Evolutionary conservation across 1,140 invertebrate species (phyloP), one percentile per base, ranked within the genome.

Genomic region (Druon quercuslanigerum): DNA sequence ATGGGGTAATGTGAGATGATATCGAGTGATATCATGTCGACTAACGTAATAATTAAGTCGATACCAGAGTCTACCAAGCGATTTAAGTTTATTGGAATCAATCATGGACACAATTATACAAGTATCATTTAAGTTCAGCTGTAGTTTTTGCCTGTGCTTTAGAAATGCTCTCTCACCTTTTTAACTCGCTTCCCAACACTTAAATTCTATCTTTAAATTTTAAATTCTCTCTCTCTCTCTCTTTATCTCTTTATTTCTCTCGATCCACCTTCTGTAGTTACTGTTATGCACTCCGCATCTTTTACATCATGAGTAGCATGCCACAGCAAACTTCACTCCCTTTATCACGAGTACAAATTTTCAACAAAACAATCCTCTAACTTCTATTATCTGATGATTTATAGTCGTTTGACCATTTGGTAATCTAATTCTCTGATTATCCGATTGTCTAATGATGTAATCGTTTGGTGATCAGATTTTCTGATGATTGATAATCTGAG

Each of bases 101-200:
- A 78, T 80, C 79, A 83, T 81, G 89, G 90, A 90, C 89, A 91
- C 89, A 91, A 90, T 91, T 90, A 90, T 91, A 91, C 89, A 85
- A 86, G 79, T 84, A 84, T 81, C 80, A 72, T 87, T 84, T 79
- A 57, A 83, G 75, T 85, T 81, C 77, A 83, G 71, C 20, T 66
- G 78, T 84, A 82, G 81, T 79, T 77, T 79, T 74, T 84, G 87
- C 84, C 86, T 89, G 82, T 85, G 89, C 89, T 88, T 89, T 66
- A 80, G 79, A 75, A 86, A 85, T 88, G 81, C 83, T 79, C 79
- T 74, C 78, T 50, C 51, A 56, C 50, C 20, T 73, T 20, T 74
- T 51, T 73, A 82, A 77, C 40, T 77, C 54, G 52, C 51, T 57
- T 78, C 60, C 80, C 51, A 56, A 74, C 54, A 52, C 60, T 11